phyloP scores from a whole-genome alignment of 2,113 vertebrate genomes.

The Periophthalmus modestus region DNA sequence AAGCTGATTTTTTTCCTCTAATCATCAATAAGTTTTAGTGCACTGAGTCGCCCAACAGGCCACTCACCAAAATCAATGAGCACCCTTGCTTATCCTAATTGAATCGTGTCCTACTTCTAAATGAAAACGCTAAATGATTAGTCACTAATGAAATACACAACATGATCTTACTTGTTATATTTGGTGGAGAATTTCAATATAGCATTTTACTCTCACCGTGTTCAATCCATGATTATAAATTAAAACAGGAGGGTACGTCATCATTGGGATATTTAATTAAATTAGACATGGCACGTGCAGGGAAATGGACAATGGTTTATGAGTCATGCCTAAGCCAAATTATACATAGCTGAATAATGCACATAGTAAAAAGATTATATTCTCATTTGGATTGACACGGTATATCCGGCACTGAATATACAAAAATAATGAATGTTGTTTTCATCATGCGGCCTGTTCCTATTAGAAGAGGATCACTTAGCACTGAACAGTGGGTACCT shows the following conservation, averaged over 20 bases:
- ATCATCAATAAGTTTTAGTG: not conserved
- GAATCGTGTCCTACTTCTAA: slow-evolving; percentile 8
- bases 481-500: not conserved
- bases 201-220: not conserved
- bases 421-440: not conserved
- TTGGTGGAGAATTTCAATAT: not conserved
- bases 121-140: not conserved
- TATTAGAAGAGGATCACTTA: not conserved
- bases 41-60: not conserved
- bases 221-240: not conserved
- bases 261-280: slow-evolving; percentile 1
- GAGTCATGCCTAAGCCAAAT: slow-evolving; percentile 1
- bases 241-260: not conserved
- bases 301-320: not conserved
- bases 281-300: not conserved
- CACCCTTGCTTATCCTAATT: slow-evolving; percentile 1
- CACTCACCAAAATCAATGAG: not conserved
- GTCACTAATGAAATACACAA: slow-evolving; percentile 3
- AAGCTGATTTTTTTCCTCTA: not conserved
- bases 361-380: not conserved
- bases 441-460: not conserved
- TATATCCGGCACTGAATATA: not conserved
- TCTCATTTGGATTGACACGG: not conserved
- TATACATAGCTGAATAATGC: not conserved
- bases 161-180: not conserved